Percentiles rank a stretch among this genome's conserved stretches.
phyloP scores from a whole-genome alignment of 2,113 vertebrate genomes.

The Cygnus atratus region DNA sequence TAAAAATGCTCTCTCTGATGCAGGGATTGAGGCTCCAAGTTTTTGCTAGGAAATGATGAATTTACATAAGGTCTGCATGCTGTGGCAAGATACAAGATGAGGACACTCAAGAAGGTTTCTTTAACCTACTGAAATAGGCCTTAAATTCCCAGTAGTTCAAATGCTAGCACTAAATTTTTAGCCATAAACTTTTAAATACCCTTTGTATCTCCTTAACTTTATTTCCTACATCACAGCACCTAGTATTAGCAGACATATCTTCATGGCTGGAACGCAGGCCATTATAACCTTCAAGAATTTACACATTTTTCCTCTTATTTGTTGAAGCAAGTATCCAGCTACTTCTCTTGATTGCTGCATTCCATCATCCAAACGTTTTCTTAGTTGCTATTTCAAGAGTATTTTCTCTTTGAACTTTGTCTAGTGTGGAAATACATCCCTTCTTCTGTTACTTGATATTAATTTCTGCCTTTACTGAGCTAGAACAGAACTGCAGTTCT shows the following conservation, averaged over 20 bases:
- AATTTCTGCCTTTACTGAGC: neutral
- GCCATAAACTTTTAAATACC: neutral
- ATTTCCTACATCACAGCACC: neutral
- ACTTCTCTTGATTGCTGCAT: neutral
- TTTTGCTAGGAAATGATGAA: neutral
- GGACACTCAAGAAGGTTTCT: neutral
- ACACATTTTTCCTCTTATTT: neutral
- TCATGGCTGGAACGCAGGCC: neutral
- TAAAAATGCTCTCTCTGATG: neutral
- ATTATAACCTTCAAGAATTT: neutral
- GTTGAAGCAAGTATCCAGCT: neutral
- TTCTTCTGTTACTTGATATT: neutral
- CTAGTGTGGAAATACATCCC: neutral
- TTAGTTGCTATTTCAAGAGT: neutral
- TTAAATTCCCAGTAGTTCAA: neutral
- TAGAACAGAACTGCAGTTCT: neutral
- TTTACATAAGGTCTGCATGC: neutral
- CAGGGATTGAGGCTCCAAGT: neutral
- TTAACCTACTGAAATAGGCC: neutral
- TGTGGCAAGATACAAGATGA: neutral
- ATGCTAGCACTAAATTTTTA: neutral
- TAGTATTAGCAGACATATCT: neutral
- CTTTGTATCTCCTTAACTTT: neutral
- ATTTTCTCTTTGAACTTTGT: neutral
- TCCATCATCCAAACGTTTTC: neutral